A percentile compares a stretch with the other conserved stretches of the same genome.
Evolutionary conservation across 2,888 invertebrate genomes (phyloP).

Genomic region (Drosophila emarginata): DNA sequence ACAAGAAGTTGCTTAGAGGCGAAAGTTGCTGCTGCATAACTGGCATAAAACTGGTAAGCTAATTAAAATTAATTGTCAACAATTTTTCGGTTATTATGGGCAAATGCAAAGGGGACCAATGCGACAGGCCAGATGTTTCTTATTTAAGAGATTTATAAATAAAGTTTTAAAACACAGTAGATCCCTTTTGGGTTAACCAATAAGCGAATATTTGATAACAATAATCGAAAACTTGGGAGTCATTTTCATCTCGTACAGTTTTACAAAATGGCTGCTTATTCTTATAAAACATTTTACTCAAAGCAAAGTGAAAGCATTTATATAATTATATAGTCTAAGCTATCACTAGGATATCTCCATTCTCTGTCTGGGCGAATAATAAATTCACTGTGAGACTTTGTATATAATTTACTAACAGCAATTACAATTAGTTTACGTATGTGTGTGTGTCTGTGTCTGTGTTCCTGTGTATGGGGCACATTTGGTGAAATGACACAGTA

Average conservation of each 20-base stretch:
- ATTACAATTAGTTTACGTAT: constrained; percentile 24
- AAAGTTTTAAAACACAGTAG: neutral
- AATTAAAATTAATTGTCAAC: constrained; percentile 60
- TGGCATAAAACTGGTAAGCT: constrained; percentile 34
- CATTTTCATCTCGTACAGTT: neutral
- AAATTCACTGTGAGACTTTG: constrained; percentile 15
- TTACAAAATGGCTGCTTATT: neutral
- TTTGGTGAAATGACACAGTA: constrained; percentile 41
- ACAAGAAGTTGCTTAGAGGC: constrained; percentile 36
- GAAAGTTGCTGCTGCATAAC: neutral
- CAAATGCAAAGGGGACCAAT: constrained; percentile 21
- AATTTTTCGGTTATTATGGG: constrained; percentile 42
- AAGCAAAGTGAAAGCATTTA: constrained; percentile 27
- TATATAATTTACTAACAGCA: constrained; percentile 28
- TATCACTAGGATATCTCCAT: constrained; percentile 26
- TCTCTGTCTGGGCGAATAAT: constrained; percentile 23
- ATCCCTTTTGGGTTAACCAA: no score
- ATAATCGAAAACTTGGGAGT: neutral
- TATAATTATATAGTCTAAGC: constrained; percentile 28
- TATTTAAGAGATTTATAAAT: neutral
- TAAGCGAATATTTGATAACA: neutral
- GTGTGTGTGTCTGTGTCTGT: constrained; percentile 8
- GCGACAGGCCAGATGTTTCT: neutral
- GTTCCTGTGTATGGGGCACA: neutral
- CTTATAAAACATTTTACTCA: constrained; percentile 9